A percentile compares a stretch with the other conserved stretches of the same genome.
Conservation (phyloP, 2,888 invertebrate species). For the Campopleginae sp. region DNA sequence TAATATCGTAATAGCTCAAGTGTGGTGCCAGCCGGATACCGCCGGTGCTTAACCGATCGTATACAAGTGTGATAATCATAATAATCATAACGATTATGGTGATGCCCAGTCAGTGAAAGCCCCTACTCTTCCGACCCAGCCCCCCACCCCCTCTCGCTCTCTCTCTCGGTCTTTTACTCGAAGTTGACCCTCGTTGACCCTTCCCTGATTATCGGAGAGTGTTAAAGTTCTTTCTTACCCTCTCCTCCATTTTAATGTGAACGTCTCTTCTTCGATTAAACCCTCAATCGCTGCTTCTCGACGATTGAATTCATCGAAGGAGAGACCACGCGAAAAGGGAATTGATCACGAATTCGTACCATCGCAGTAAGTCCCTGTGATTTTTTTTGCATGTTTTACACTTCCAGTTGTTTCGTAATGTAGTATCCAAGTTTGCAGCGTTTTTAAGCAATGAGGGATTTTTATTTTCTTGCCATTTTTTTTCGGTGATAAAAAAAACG, state of each 20-base stretch:
- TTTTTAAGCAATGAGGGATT: too few species aligned
- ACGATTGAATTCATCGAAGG: background rate
- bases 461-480: too few species aligned
- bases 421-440: too few species aligned
- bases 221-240: slow-evolving; percentile 44
- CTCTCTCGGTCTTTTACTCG: background rate
- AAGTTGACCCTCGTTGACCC: slow-evolving; percentile 72
- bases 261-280: background rate
- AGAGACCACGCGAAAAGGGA: background rate
- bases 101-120: slow-evolving; percentile 78
- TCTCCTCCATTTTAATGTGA: slow-evolving; percentile 7
- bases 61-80: slow-evolving; percentile 65
- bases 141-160: background rate
- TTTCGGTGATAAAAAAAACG: too few species aligned
- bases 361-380: background rate
- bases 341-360: background rate
- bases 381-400: background rate
- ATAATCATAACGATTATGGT: slow-evolving; percentile 58
- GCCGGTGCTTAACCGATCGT: slow-evolving; percentile 69
- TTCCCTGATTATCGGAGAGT: slow-evolving; percentile 68
- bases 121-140: slow-evolving; percentile 16
- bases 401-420: background rate
- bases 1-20: slow-evolving; percentile 58
- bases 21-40: slow-evolving; percentile 70
- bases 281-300: background rate